Base-by-base conservation (phyloP, 2,888 invertebrate species). In the Branchellion lobata region DNA sequence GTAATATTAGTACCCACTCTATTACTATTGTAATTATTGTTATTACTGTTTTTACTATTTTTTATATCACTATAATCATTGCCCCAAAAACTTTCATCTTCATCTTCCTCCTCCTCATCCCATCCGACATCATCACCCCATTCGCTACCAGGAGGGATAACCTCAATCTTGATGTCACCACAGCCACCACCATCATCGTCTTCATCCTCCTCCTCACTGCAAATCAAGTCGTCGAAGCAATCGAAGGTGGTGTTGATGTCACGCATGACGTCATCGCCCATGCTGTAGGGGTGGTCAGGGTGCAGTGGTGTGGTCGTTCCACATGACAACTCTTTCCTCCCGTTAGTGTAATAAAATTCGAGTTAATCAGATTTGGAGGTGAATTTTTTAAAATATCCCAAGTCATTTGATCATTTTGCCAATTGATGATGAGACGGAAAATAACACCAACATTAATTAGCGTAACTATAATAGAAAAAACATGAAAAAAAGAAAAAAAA, bases 281-380 rank as follows among this genome's bases (percentile, higher is more conserved):
- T 85, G 82, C 94, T 94, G 89, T 95, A 96, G 78, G 94, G 94
- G 88, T 96, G 95, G 90, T 96, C 96, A 88, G 94, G 94, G 88
- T 94, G 94, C 0, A 94, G 94, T 85, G 93, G 93, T 78, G 92
- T 27, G 8, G 79, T 79, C n/a, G n/a, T n/a, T n/a, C n/a, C n/a
- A n/a, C n/a, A n/a, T n/a, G n/a, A n/a, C 47, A 47, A 47, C 11
- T 47, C 47, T 47, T 47, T 47, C 18, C 18, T 47, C 47, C 47
- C 18, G 18, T n/a, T n/a, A n/a, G n/a, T n/a, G n/a, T n/a, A n/a
- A n/a, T n/a, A n/a, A n/a, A n/a, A n/a, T n/a, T n/a, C n/a, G n/a
- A n/a, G n/a, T n/a, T n/a, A n/a, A n/a, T n/a, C n/a, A n/a, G n/a
- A n/a, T n/a, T n/a, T n/a, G n/a, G n/a, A n/a, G n/a, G n/a, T n/a